Base-by-base conservation (phyloP, 2,888 invertebrate species). In the Philereme transversata region DNA sequence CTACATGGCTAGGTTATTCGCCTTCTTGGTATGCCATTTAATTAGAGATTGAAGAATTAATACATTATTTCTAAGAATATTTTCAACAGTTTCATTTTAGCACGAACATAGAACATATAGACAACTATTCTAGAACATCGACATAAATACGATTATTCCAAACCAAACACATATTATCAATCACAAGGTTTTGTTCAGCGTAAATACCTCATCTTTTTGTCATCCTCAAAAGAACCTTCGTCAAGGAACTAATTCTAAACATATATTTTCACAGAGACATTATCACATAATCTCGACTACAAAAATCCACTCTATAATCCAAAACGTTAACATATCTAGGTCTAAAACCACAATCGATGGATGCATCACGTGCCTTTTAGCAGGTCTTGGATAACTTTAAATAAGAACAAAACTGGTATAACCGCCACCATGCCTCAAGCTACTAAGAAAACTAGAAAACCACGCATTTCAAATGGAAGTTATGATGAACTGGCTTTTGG, bases 341-440 rank as follows among this genome's bases (percentile, higher is more conserved):
- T 62, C 65, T 48, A 62, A 64, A 70, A 66, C 76, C 77, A 75
- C 78, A 79, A 80, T 79, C 81, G 81, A 73, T 77, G 72, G 78
- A 79, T 80, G 77, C 83, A 81, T 68, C 77, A 54, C 70, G 71
- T 63, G 67, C 67, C 62, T 77, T 71, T 64, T 67, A 70, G 69
- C 67, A 69, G 64, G 68, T 74, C 70, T 69, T 49, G 61, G n/a
- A 22, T 50, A 56, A 55, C 53, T 57, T 36, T 57, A 58, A 57
- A 45, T 45, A 10, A 51, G 52, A 61, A 62, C 38, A 50, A 58
- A 66, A 65, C 74, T 73, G 77, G 69, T 65, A 66, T 69, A 75
- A 80, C 87, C 87, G 83, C 77, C 87, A 90, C 87, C 91, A 90
- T 90, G 90, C 90, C 85, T 79, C 87, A 90, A 91, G 89, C 90